Conservation (phyloP, 2,113 vertebrate genomes). For the Sinocyclocheilus anshuiensis region DNA sequence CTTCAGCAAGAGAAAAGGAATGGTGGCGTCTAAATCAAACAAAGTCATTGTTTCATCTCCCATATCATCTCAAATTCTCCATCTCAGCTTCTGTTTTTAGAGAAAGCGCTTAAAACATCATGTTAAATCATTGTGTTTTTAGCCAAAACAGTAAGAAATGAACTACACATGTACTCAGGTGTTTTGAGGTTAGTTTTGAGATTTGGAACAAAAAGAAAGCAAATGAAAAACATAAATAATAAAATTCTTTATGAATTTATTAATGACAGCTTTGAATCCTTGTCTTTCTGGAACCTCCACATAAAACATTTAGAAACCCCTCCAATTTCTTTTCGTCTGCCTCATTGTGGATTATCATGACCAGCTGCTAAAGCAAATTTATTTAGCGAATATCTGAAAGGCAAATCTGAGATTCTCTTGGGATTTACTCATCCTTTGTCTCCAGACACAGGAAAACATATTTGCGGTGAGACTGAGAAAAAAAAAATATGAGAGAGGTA, state of each 20-base stretch:
- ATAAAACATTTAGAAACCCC: no score
- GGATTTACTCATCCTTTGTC: background rate
- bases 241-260: background rate
- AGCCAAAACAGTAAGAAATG: slow-evolving; percentile 40
- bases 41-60: slow-evolving; percentile 25
- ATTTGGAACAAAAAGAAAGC: background rate
- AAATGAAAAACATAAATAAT: background rate
- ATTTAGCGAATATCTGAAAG: slow-evolving; percentile 18
- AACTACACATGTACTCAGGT: background rate
- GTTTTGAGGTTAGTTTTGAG: background rate
- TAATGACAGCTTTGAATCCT: background rate
- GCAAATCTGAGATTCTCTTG: slow-evolving; percentile 11
- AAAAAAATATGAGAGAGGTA: background rate
- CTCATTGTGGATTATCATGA: background rate
- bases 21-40: slow-evolving; percentile 32
- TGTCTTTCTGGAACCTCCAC: background rate
- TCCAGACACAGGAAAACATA: slow-evolving; percentile 2
- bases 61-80: slow-evolving; percentile 17
- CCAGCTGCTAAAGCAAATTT: slow-evolving; percentile 17
- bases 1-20: background rate
- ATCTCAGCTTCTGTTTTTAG: slow-evolving; percentile 24
- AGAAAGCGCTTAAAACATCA: slow-evolving; percentile 35
- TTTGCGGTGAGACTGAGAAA: background rate
- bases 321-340: background rate
- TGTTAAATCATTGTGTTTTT: slow-evolving; percentile 30